These are phyloP conservation scores for Cassiopea andromeda DNA, from an alignment of 30 jellyfish, hydroid and myxozoan genomes.

Conservation along the genomic window DNA sequence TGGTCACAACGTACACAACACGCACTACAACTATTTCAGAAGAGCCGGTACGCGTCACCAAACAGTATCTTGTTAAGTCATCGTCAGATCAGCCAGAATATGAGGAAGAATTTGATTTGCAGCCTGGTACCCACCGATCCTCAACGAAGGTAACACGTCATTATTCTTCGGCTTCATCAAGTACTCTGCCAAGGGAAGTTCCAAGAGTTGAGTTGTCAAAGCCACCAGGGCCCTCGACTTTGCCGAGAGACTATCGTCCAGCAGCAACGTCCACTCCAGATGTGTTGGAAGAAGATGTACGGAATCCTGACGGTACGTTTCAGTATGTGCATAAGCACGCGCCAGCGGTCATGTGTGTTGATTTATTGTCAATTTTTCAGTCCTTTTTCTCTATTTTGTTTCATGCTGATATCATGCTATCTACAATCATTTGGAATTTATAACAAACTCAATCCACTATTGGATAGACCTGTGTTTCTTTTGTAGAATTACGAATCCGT, in stretches of 20 bases:
- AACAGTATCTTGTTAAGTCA: slow-evolving; percentile 65
- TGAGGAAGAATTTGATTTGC: slow-evolving; percentile 38
- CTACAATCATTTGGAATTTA: too few species aligned
- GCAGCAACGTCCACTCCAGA: slow-evolving; percentile 78
- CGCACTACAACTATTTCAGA: slow-evolving; percentile 81
- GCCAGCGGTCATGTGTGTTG: too few species aligned
- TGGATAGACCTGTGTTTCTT: too few species aligned
- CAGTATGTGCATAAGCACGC: neutral
- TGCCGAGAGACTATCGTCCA: slow-evolving; percentile 76
- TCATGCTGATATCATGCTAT: too few species aligned
- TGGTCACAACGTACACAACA: slow-evolving; percentile 86
- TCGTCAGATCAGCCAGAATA: slow-evolving; percentile 53
- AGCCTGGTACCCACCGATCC: slow-evolving; percentile 33
- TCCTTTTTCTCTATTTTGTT: too few species aligned
- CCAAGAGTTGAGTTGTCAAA: slow-evolving; percentile 68
- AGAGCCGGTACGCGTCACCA: slow-evolving; percentile 72
- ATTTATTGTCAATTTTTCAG: too few species aligned
- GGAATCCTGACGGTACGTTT: slow-evolving; percentile 74
- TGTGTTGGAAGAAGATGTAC: slow-evolving; percentile 69
- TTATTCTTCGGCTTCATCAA: slow-evolving; percentile 47
- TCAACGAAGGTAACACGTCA: slow-evolving; percentile 54
- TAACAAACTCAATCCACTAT: too few species aligned
- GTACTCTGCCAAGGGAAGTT: slow-evolving; percentile 71
- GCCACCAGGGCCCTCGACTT: slow-evolving; percentile 73
- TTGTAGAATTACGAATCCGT: too few species aligned